Evolutionary conservation across 2,888 invertebrate species (phyloP), one percentile per base, ranked within the genome.

Genomic region (Eupithecia insigniata): DNA sequence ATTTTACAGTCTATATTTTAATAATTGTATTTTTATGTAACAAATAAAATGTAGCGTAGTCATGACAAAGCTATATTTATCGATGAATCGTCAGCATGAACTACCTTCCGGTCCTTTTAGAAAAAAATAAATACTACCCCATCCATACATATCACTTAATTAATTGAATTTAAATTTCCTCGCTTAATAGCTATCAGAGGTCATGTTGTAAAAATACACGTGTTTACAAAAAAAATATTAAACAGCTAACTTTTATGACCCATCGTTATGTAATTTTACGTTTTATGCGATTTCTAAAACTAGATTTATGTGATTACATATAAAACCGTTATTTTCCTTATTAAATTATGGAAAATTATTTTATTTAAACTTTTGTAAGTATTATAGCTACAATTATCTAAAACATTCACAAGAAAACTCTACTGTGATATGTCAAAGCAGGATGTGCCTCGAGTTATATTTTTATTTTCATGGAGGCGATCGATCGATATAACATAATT

Each of bases 401-500:
- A 43, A 66, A 46, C 39, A 43, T 46, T 43, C 65, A 66, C n/a
- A 46, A 66, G 65, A 46, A 60, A 60, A 60, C 58, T 12, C 28
- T 60, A 60, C 28, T 30, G 60, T 39, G 64, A 64, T 36, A 34
- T 64, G 64, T 64, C 18, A 60, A 60, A 30, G 60, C 60, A 30
- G 60, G 22, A 8, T 28, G 60, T 30, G 30, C 28, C 60, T 10
- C 60, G 10, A 32, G 18, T 34, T 10, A 61, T n/a, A 22, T 18
- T 32, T 64, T 26, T 46, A 51, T 12, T 67, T 32, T 83, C 70
- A 83, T 81, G 83, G 84, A 83, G 82, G 82, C 81, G 78, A 81
- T 78, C 80, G 77, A 74, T 84, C 82, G 84, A 86, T 80, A 81
- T 80, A 71, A 80, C 78, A 81, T 78, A 81, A 81, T 81, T 79